A percentile compares a stretch with the other conserved stretches of the same genome.
Conservation (phyloP, 35 echinoderm and acorn worm genomes). For the Patiria miniata region DNA sequence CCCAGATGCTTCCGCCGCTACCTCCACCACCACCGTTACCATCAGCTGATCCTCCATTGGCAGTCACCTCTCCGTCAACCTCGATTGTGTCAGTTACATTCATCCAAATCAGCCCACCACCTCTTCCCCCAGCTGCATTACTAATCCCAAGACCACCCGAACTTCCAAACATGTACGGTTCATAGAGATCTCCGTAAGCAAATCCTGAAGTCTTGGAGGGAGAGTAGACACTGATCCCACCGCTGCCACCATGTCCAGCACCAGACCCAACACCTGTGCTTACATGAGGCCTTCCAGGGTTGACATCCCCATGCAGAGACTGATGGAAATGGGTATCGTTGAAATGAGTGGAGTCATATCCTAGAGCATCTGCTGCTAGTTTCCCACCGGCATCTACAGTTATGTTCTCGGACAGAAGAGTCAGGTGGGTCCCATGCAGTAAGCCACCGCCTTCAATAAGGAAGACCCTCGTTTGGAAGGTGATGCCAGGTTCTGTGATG, state of each 20-base stretch:
- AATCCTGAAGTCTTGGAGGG: constrained; percentile 54
- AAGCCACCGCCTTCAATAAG: constrained; percentile 82
- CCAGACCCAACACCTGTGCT: constrained; percentile 49
- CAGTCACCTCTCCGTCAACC: constrained; percentile 86
- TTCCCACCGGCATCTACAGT: constrained; percentile 85
- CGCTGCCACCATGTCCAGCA: constrained; percentile 93
- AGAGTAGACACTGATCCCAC: constrained; percentile 41
- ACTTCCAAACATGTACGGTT: constrained; percentile 92
- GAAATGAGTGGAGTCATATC: constrained; percentile 60
- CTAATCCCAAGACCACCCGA: constrained; percentile 52
- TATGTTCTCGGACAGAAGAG: constrained; percentile 66
- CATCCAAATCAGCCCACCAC: constrained; percentile 88
- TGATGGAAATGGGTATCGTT: constrained; percentile 80
- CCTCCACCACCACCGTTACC: constrained; percentile 77
- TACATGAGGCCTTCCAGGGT: constrained; percentile 70
- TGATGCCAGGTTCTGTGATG: constrained; percentile 87
- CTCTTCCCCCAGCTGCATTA: constrained; percentile 52
- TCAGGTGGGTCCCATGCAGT: constrained; percentile 77
- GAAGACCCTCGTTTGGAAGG: constrained; percentile 53
- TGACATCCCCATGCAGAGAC: constrained; percentile 89
- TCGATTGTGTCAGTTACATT: constrained; percentile 82
- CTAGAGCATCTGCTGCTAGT: constrained; percentile 73
- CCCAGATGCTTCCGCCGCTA: constrained; percentile 86
- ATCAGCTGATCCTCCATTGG: constrained; percentile 81
- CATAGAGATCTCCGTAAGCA: constrained; percentile 90